Base-by-base conservation (phyloP, 2,113 vertebrate genomes). In the Halcyon senegalensis region DNA sequence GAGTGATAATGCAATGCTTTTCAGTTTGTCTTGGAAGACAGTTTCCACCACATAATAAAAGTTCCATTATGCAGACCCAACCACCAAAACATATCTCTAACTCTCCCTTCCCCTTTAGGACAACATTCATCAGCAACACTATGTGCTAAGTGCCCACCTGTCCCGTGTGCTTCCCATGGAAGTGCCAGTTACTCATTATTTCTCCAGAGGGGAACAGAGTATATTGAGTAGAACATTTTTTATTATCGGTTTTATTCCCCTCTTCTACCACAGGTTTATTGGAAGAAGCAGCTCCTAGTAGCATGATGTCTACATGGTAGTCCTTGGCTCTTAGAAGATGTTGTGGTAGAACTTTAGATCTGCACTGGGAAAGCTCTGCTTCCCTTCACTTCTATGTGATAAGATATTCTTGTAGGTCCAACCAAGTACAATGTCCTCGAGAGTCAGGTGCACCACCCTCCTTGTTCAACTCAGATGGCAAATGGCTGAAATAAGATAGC, bases 401-500 rank as follows among this genome's bases (percentile, higher is more conserved):
- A 43, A 8, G 5, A 7, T 78, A 33, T 75, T 75, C 27, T 56
- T 76, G 16, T n/a, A 33, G 7, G 11, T 62, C 44, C 27, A 73
- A 4, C 5, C 23, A 50, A 59, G 7, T 28, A 21, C 5, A 13
- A 3, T 35, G 30, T 64, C 13, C 20, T 75, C 20, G 33, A 69
- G 16, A 4, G 6, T 9, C 0, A 0, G 10, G 3, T 83, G 25
- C 23, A 55, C 31, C 28, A n/a, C 43, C 4, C 3, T 46, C 39
- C 19, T 37, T 48, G 18, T 37, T 60, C 48, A 10, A 75, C 2
- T 16, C 30, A 81, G 37, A 16, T 23, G 25, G 43, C 6, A 81
- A 87, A 37, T 21, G 16, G 9, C 19, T 93, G 58, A 67, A 90
- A 69, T 8, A 59, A 67, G 2, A 3, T 16, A 35, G 68, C 23